A percentile compares a stretch with the other conserved stretches of the same genome.
Conservation (phyloP, 35 echinoderm and acorn worm genomes). For the Apostichopus parvimensis region DNA sequence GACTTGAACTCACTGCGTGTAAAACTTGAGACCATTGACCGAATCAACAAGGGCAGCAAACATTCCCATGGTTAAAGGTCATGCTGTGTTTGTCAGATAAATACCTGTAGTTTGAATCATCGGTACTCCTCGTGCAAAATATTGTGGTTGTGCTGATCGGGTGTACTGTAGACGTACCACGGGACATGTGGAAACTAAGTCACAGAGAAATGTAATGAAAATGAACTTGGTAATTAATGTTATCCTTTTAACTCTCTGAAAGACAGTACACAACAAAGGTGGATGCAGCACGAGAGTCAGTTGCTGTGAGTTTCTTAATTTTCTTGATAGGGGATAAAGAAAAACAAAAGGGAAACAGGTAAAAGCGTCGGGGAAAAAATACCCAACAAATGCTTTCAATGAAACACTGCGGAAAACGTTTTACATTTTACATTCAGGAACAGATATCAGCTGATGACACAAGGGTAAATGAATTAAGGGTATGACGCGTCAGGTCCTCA, state of each 20-base stretch:
- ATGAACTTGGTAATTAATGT: background rate
- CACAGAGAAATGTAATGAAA: slow-evolving; percentile 19
- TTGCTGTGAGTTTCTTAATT: no score
- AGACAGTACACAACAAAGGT: no score
- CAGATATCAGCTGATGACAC: no score
- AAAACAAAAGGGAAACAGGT: no score
- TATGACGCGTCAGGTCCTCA: no score
- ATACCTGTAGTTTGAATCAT: slow-evolving; percentile 43
- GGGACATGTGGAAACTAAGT: slow-evolving; percentile 6
- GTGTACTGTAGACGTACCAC: slow-evolving; percentile 37
- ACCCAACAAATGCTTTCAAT: no score
- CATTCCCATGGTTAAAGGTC: background rate
- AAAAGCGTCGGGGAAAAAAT: no score
- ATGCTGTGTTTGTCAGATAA: slow-evolving; percentile 1
- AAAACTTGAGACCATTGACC: background rate
- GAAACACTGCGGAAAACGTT: no score
- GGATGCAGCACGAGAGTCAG: no score
- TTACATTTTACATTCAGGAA: no score
- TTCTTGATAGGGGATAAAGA: no score
- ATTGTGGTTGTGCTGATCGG: slow-evolving; percentile 34
- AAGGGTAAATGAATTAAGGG: no score
- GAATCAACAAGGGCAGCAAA: background rate
- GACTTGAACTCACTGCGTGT: background rate
- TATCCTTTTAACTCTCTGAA: background rate
- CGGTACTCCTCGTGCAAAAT: slow-evolving; percentile 41